These are phyloP conservation scores for Habropoda laboriosa DNA, from an alignment of 1,140 invertebrate species.

Conservation along the genomic window DNA sequence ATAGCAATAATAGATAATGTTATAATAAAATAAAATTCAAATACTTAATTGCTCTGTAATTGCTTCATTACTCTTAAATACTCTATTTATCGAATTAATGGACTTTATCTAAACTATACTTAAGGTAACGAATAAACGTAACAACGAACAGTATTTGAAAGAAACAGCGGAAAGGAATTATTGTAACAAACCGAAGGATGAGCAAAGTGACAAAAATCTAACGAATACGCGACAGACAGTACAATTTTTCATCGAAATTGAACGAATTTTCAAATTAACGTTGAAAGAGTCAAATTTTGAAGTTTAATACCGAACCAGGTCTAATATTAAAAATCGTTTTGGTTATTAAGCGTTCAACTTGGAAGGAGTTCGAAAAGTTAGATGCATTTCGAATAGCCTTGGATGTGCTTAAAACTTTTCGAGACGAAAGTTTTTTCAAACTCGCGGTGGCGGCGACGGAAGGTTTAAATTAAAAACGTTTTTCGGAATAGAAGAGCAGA, in stretches of 20 bases:
- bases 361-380: not conserved
- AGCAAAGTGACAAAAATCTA: no score
- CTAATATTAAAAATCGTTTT: conserved; percentile 6
- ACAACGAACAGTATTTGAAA: no score
- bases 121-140: no score
- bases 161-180: no score
- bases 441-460: not conserved
- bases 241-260: not conserved
- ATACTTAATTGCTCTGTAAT: no score
- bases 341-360: conserved; percentile 18
- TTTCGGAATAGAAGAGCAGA: conserved; percentile 1
- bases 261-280: not conserved
- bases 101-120: no score
- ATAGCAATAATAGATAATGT: no score
- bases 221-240: no score
- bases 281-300: not conserved
- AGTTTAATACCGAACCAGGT: not conserved
- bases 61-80: no score
- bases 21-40: no score
- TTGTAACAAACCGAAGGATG: no score
- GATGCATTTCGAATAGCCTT: conserved; percentile 8
- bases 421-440: conserved; percentile 18
- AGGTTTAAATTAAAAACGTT: conserved; percentile 26
- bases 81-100: no score
- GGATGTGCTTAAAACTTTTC: conserved; percentile 20